Evolutionary conservation across 2,888 invertebrate genomes (phyloP).

Genomic region (Molorchus minor): DNA sequence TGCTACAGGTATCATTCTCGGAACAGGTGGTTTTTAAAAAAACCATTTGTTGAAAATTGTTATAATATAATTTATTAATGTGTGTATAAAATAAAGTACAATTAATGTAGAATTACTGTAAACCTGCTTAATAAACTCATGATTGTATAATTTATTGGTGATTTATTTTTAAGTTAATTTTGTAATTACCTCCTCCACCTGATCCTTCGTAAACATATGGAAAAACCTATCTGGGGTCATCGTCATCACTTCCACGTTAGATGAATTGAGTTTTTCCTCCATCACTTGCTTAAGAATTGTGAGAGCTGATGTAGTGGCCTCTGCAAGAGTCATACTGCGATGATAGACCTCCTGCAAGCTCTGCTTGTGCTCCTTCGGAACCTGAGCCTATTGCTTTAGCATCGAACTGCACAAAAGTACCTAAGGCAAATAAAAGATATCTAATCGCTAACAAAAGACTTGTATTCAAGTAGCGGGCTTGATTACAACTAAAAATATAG

Average conservation of each 20-base stretch:
- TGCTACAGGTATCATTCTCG: no score
- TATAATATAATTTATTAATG: constrained; percentile 24
- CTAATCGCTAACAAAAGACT: no score
- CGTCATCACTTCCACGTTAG: constrained; percentile 96
- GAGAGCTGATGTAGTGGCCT: constrained; percentile 90
- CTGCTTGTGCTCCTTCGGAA: constrained; percentile 98
- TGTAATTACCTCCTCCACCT: constrained; percentile 88
- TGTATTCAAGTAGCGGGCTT: no score
- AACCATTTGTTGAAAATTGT: constrained; percentile 15
- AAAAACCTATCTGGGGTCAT: constrained; percentile 87
- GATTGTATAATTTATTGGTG: not conserved
- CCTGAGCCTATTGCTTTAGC: constrained; percentile 99
- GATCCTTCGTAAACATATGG: constrained; percentile 89
- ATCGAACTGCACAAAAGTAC: constrained; percentile 97
- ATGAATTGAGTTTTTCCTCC: constrained; percentile 98
- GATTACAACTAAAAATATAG: no score
- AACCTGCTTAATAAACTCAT: not conserved
- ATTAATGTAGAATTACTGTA: constrained; percentile 19
- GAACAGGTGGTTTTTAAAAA: constrained; percentile 30
- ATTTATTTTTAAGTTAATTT: constrained; percentile 48
- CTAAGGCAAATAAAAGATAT: no score
- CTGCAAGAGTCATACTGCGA: constrained; percentile 91
- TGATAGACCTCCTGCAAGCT: constrained; percentile 79
- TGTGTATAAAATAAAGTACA: constrained; percentile 25
- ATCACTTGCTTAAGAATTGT: constrained; percentile 98